phyloP scores from a whole-genome alignment of 2,797 vertebrate genomes.

The Geotrypetes seraphini region DNA sequence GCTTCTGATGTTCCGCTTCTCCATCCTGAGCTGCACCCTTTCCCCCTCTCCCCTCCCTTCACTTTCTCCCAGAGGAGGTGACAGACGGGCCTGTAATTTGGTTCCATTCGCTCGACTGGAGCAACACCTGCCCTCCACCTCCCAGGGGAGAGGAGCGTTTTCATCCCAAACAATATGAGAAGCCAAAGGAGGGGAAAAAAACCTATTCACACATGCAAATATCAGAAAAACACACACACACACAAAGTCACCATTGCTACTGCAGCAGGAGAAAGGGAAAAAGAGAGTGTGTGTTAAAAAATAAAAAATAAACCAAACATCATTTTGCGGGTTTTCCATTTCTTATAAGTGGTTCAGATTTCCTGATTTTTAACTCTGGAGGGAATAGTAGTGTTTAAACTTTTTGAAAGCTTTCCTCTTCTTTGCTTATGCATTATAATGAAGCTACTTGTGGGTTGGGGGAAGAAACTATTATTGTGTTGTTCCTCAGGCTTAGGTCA shows the following conservation, averaged over 20 bases:
- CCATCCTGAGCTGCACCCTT: constrained; percentile 18
- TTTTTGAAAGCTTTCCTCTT: no score
- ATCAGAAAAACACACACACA: background rate
- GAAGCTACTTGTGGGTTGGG: no score
- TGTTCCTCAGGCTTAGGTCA: no score
- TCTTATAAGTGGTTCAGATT: no score
- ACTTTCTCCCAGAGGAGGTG: constrained; percentile 84
- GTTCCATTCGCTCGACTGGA: constrained; percentile 98
- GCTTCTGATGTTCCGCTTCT: constrained; percentile 29
- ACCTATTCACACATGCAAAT: constrained; percentile 48
- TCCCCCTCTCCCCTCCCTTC: constrained; percentile 36
- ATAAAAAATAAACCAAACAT: no score
- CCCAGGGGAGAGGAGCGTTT: constrained; percentile 71
- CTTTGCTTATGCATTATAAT: no score
- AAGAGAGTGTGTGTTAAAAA: no score
- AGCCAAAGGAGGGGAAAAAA: constrained; percentile 60
- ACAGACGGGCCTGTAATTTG: constrained; percentile 97
- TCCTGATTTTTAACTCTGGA: no score
- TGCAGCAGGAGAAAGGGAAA: no score
- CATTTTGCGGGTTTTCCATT: no score
- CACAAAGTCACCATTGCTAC: constrained; percentile 14
- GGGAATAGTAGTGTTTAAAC: no score
- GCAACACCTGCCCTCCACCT: constrained; percentile 95
- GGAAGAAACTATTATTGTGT: no score
- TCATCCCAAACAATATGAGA: constrained; percentile 57